Percentiles rank a stretch among this genome's conserved stretches.
These are phyloP conservation scores for Andricus grossulariae DNA, from an alignment of 1,140 invertebrate species.

Conservation along the genomic window DNA sequence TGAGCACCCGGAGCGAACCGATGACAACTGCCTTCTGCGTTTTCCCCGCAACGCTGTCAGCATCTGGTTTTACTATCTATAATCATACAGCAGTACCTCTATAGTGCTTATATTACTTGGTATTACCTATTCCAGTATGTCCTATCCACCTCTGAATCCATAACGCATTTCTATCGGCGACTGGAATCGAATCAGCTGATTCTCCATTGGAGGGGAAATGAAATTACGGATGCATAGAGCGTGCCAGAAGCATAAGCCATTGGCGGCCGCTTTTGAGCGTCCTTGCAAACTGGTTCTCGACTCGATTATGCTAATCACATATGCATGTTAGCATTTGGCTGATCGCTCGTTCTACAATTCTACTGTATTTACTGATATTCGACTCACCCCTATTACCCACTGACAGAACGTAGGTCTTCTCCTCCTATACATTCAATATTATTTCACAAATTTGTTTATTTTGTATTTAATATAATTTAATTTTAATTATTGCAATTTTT, in stretches of 20 bases:
- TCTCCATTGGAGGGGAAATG: constrained; percentile 54
- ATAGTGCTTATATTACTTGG: too few relatives aligned
- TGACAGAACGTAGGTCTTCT: constrained; percentile 15
- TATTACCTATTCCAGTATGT: constrained; percentile 42
- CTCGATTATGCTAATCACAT: constrained; percentile 75
- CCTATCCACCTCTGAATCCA: constrained; percentile 36
- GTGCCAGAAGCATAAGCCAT: constrained; percentile 64
- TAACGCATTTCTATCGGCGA: constrained; percentile 31
- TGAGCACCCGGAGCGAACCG: too few relatives aligned
- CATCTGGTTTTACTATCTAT: too few relatives aligned
- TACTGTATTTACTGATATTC: constrained; percentile 57
- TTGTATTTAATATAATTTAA: not conserved
- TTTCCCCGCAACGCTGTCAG: constrained; percentile 3
- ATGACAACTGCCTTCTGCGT: constrained; percentile 37
- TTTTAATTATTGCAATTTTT: too few relatives aligned
- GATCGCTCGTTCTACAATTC: constrained; percentile 57
- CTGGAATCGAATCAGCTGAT: constrained; percentile 60
- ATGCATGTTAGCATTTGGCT: constrained; percentile 70
- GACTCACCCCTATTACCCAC: constrained; percentile 40
- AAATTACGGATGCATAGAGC: constrained; percentile 68
- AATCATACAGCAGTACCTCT: too few relatives aligned
- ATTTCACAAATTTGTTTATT: constrained; percentile 35
- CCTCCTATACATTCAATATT: not conserved
- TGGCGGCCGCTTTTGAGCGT: constrained; percentile 67
- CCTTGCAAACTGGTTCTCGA: constrained; percentile 75